These are phyloP conservation scores for Taurulus bubalis DNA, from an alignment of 2,113 vertebrate species.

Conservation along the genomic window DNA sequence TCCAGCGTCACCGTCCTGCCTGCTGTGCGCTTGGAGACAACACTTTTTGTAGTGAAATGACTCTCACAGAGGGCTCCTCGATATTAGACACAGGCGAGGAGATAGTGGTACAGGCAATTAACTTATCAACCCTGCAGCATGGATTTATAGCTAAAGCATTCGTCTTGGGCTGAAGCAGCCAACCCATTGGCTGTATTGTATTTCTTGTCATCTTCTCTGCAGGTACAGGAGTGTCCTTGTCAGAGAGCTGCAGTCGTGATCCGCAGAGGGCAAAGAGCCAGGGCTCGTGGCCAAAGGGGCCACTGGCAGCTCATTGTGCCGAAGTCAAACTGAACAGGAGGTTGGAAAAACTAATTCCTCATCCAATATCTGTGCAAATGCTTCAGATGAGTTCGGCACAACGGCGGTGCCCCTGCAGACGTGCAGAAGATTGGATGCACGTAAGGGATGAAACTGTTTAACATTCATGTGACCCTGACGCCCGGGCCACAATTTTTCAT, in stretches of 20 bases:
- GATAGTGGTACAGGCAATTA: constrained; percentile 78
- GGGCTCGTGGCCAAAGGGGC: constrained; percentile 64
- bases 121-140: constrained; percentile 76
- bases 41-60: constrained; percentile 74
- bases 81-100: constrained; percentile 68
- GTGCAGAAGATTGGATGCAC: background rate
- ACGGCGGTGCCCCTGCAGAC: background rate
- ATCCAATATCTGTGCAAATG: constrained; percentile 46
- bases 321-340: constrained; percentile 62
- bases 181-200: constrained; percentile 68
- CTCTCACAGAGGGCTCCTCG: constrained; percentile 60
- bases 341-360: constrained; percentile 41
- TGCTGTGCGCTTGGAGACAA: constrained; percentile 51
- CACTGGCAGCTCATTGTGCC: constrained; percentile 65
- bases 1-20: constrained; percentile 36
- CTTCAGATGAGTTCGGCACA: constrained; percentile 35
- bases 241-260: constrained; percentile 63
- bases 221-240: constrained; percentile 79
- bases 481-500: background rate
- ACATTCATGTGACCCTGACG: constrained; percentile 12
- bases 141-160: constrained; percentile 74
- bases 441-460: background rate
- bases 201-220: constrained; percentile 74
- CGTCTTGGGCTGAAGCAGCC: constrained; percentile 55
- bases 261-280: constrained; percentile 70